Base-by-base conservation (phyloP, 2,797 vertebrate genomes). In the Lerista edwardsae region DNA sequence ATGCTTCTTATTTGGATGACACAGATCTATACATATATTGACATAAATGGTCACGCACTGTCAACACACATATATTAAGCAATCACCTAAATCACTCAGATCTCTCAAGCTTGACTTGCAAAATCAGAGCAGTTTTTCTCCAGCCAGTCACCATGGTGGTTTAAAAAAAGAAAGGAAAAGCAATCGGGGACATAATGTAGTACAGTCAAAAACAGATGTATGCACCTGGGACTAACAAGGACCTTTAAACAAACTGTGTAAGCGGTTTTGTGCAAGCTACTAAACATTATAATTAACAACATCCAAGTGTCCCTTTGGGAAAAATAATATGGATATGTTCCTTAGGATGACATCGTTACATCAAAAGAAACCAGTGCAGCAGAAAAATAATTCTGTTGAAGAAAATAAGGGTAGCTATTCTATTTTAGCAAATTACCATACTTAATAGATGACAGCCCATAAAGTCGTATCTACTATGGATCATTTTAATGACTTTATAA, bases 1-100 rank as follows among this genome's bases (percentile, higher is more conserved):
- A 2, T 94, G 86, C 81, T 91, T 95, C 95, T 96, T 93, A 87
- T 90, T 93, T 90, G 80, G 89, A 76, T 93, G 95, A 94, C 91
- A 94, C 0, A 90, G 91, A 95, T 91, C 90, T 94, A 93, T 91
- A 93, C 86, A 92, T 89, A 77, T 55, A 93, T 82, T 93, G 93
- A 93, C 91, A 94, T 87, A 91, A 94, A 92, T 83, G 85, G 90
- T 89, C 93, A 94, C 6, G 79, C 80, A 86, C 90, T 94, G 92
- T 95, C 94, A 94, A 91, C 91, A 93, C 39, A 91, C 87, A 95
- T 91, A 84, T 82, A 93, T 92, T 4, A 87, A 93, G 82, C 74
- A 88, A 95, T 94, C 93, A 92, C 91, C 85, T 95, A 92, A 82
- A 81, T 93, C 86, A 79, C 27, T 93, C 91, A 57, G 77, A 92